Percentiles rank a stretch among this genome's conserved stretches.
These are phyloP conservation scores for Oryzias melastigma DNA, from an alignment of 2,113 vertebrate species.

Conservation along the genomic window DNA sequence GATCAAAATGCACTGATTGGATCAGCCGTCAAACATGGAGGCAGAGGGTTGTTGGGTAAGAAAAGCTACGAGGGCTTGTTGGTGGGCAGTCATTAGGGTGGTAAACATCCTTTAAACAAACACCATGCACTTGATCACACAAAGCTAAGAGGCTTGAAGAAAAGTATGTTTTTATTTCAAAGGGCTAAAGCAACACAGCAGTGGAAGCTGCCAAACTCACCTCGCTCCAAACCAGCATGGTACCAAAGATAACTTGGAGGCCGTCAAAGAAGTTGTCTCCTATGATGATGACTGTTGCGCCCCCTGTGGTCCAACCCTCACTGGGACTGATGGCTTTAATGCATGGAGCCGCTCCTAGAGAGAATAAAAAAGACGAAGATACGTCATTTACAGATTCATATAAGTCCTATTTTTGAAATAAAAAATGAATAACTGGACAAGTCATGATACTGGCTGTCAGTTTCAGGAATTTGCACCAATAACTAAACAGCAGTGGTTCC, in stretches of 20 bases:
- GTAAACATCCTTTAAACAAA: conserved; percentile 54
- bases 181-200: conserved; percentile 39
- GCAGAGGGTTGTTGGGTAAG: conserved; percentile 38
- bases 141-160: conserved; percentile 48
- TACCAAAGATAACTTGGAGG: conserved; percentile 81
- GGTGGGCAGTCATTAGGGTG: conserved; percentile 55
- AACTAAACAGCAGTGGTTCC: no score
- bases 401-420: not conserved
- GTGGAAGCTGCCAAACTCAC: conserved; percentile 53
- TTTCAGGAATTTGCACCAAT: no score
- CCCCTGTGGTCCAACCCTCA: conserved; percentile 81
- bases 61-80: conserved; percentile 29
- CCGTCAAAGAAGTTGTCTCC: conserved; percentile 83
- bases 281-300: conserved; percentile 81
- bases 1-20: conserved; percentile 58
- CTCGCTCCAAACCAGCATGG: conserved; percentile 81
- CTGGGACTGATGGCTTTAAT: conserved; percentile 80
- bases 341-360: conserved; percentile 73
- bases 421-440: not conserved
- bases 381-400: conserved; percentile 3
- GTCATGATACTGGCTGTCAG: not conserved
- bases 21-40: conserved; percentile 49
- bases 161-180: conserved; percentile 63
- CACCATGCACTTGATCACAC: conserved; percentile 45
- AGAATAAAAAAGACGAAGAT: not conserved